Base-by-base conservation (phyloP, 2,113 vertebrate species). In the Sturnira hondurensis region DNA sequence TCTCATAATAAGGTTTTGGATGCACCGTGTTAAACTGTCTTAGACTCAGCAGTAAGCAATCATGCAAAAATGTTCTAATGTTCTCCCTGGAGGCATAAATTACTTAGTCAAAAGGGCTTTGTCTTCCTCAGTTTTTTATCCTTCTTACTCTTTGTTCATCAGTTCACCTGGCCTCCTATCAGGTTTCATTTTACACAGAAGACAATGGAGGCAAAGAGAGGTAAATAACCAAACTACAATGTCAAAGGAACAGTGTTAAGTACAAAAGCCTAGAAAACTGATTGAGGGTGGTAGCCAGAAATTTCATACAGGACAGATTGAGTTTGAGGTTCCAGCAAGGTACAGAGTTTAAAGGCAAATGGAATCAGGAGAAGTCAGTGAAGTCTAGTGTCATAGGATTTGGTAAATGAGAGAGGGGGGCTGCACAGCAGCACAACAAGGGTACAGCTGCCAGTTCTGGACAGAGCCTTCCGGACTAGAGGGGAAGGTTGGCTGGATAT, bases 11-110 rank as follows among this genome's bases (percentile, higher is more conserved):
- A 92, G 10, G 45, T 89, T 41, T 85, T 52, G 54, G 12, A 63
- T 58, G 28, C 45, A 65, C 20, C 82, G 13, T 47, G 61, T 92
- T 52, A 85, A n/a, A 74, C 22, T 65, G n/a, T 68, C 38, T 86
- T 76, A 89, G 45, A 92, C 58, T 77, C 52, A 67, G 13, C 56
- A 63, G 45, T 95, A 67, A 84, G 88, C 28, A 56, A 15, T 68
- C 41, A 36, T 74, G 11, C 93, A 45, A 90, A 83, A 28, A 78
- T 80, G 7, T 90, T 87, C 45, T 87, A 33, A 80, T 28, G 43
- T 86, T 95, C 78, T 95, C 73, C 52, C 80, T 77, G 38, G 80
- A 82, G 86, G 67, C 80, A 92, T 58, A 36, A 36, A 68, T 63
- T 38, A 81, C n/a, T 74, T 61, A 90, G 5, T 83, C 20, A 9